Evolutionary conservation across 2,888 invertebrate species (phyloP), one percentile per base, ranked within the genome.

Genomic region (Blomia tropicalis): DNA sequence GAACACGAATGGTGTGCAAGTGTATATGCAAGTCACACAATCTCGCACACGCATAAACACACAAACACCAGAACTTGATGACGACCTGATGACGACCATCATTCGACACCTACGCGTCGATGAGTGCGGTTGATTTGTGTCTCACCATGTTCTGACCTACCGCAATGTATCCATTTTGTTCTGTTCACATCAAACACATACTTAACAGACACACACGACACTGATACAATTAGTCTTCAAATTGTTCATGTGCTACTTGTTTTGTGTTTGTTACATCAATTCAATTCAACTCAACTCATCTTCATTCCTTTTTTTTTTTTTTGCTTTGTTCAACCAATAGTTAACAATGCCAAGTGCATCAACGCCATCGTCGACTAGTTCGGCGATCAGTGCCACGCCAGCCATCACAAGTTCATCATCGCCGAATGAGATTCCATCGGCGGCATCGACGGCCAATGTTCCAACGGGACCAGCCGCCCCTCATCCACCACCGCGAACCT

Each of bases 301-400:
- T 7, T 47, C 7, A 19, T 47, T 7, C 7, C 22, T 7, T 47
- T 47, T 27, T 7, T 47, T 56, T 56, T 56, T 58, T 58, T 29
- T 58, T 41, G 17, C 22, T n/a, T 23, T 32, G 14, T n/a, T n/a
- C n/a, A n/a, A n/a, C n/a, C n/a, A 53, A 23, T 17, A 60, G 60
- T 27, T 60, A n/a, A 30, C 27, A 17, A 59, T 58, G 58, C 58
- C 58, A 23, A 59, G 63, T 44, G 63, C 63, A 19, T 62, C 63
- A 31, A 59, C 63, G 22, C 63, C 63, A n/a, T 30, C 63, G n/a
- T 53, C 58, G 17, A 44, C 63, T 2, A 36, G 43, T 25, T 31
- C 36, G 29, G 59, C 63, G 11, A 44, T 58, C 23, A 53, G 58
- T 36, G 36, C 53, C 5, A 51, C 58, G 3, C 36, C 61, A 30